These are phyloP conservation scores for Aptenodytes forsteri DNA, from an alignment of 2,113 vertebrate species.

Conservation along the genomic window DNA sequence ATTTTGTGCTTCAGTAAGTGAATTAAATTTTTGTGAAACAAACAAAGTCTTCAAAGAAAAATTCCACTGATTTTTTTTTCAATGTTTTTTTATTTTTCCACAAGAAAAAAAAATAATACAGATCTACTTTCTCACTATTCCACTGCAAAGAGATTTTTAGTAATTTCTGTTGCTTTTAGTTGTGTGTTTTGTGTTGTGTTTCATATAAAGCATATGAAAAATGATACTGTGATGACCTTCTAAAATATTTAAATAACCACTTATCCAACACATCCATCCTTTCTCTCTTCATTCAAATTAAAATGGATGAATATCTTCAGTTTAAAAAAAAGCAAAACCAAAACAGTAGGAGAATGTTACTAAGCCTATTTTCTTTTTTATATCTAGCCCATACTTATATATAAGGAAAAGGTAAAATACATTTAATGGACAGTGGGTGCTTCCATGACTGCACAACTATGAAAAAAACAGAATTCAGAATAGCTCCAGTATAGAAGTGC, in stretches of 20 bases:
- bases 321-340: background rate
- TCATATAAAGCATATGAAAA: background rate
- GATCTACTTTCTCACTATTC: background rate
- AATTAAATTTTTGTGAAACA: too few species aligned
- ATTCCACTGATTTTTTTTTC: too few species aligned
- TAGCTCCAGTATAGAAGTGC: background rate
- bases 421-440: background rate
- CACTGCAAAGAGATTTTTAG: background rate
- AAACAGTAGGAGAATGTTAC: background rate
- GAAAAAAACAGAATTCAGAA: background rate
- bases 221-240: background rate
- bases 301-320: background rate
- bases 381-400: background rate
- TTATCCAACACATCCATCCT: background rate
- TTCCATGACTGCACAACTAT: background rate
- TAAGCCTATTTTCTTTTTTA: background rate
- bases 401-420: background rate
- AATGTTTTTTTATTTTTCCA: too few species aligned
- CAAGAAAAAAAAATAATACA: too few species aligned
- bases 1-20: too few species aligned
- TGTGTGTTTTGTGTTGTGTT: background rate
- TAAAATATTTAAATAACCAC: background rate
- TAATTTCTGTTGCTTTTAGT: background rate
- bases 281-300: background rate
- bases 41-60: too few species aligned